These are phyloP conservation scores for Colius striatus DNA, from an alignment of 2,113 vertebrate genomes.

Conservation along the genomic window DNA sequence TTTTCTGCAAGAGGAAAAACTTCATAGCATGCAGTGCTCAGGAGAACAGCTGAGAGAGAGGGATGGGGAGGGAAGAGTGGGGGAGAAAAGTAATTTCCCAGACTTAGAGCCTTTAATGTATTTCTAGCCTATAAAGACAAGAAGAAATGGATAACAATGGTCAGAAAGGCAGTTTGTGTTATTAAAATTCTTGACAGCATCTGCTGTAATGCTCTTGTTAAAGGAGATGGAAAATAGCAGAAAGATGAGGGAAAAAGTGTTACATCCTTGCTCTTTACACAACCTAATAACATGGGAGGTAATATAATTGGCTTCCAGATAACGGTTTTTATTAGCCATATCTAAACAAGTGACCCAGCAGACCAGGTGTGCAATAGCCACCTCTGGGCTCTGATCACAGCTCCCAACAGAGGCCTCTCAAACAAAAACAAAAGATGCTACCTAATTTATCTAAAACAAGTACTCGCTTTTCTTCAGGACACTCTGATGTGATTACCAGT, in stretches of 20 bases:
- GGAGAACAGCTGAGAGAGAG: neutral
- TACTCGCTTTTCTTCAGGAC: neutral
- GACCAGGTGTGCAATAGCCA: neutral
- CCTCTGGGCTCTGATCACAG: neutral
- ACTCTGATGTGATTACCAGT: neutral
- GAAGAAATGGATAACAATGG: neutral
- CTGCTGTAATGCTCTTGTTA: constrained; percentile 33
- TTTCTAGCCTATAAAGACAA: neutral
- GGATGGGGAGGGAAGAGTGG: neutral
- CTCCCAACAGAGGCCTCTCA: neutral
- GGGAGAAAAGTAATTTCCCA: neutral
- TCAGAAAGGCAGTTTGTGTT: constrained; percentile 28
- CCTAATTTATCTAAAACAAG: neutral
- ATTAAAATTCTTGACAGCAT: constrained; percentile 52
- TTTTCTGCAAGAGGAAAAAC: neutral
- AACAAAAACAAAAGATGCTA: neutral
- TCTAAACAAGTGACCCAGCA: neutral
- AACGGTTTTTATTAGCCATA: neutral
- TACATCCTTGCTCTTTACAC: neutral
- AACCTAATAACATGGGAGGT: neutral
- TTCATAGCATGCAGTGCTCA: neutral
- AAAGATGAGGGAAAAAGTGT: neutral
- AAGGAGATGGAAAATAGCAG: constrained; percentile 25
- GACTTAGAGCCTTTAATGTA: neutral
- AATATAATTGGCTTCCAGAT: neutral